Conservation (phyloP, 1,140 invertebrate genomes). For the Papilio aristodemus region DNA sequence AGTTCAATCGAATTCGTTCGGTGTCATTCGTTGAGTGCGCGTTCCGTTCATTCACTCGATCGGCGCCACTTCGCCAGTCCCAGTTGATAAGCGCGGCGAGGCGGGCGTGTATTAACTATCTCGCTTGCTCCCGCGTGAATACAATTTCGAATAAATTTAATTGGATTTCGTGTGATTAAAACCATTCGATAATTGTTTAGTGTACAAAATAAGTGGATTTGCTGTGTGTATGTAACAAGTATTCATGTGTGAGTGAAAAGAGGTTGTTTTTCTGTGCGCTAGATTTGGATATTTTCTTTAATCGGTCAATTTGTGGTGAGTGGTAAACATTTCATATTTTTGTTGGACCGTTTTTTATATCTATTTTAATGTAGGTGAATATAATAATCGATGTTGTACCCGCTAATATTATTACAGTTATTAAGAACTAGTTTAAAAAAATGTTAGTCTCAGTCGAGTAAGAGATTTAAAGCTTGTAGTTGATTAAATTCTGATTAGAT, state of each 20-base stretch:
- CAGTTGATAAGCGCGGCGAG: slow-evolving; percentile 57
- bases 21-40: slow-evolving; percentile 46
- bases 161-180: slow-evolving; percentile 58
- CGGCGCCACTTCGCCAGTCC: slow-evolving; percentile 61
- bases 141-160: slow-evolving; percentile 49
- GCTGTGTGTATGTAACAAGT: slow-evolving; percentile 48
- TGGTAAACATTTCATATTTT: slow-evolving; percentile 48
- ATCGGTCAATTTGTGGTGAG: slow-evolving; percentile 64
- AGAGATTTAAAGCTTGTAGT: slow-evolving; percentile 23
- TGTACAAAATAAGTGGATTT: slow-evolving; percentile 60
- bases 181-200: slow-evolving; percentile 51
- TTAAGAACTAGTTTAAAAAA: slow-evolving; percentile 28
- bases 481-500: slow-evolving; percentile 29
- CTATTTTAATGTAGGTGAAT: neutral
- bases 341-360: slow-evolving; percentile 19
- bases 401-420: slow-evolving; percentile 14
- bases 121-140: slow-evolving; percentile 53
- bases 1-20: slow-evolving; percentile 38
- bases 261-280: slow-evolving; percentile 59
- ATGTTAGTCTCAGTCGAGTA: slow-evolving; percentile 27
- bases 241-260: slow-evolving; percentile 62
- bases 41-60: slow-evolving; percentile 46
- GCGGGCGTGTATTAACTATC: slow-evolving; percentile 44
- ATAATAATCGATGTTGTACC: slow-evolving; percentile 26
- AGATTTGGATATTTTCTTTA: slow-evolving; percentile 67